A percentile compares a stretch with the other conserved stretches of the same genome.
Evolutionary conservation across 2,888 invertebrate species (phyloP).

Genomic region (Phanerotoma sp.): DNA sequence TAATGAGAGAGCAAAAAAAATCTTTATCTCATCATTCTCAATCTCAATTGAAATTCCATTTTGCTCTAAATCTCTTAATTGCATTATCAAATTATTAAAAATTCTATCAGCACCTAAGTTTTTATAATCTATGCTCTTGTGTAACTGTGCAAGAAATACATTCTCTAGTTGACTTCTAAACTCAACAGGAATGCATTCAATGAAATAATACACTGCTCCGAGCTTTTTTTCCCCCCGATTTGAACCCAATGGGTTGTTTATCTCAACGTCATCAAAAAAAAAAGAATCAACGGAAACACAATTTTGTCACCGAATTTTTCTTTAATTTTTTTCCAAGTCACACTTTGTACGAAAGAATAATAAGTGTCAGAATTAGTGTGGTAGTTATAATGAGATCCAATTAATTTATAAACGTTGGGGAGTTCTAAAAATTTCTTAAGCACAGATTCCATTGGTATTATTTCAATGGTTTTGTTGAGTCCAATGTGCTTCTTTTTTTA

Average conservation of each 20-base stretch:
- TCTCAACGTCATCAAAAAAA: conserved; percentile 34
- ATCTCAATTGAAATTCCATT: conserved; percentile 32
- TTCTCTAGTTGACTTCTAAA: conserved; percentile 29
- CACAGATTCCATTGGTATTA: too few relatives aligned
- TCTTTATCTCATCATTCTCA: conserved; percentile 13
- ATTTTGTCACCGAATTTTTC: conserved; percentile 17
- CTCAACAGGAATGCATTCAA: conserved; percentile 30
- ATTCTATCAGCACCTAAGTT: conserved; percentile 35
- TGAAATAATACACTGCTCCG: conserved; percentile 29
- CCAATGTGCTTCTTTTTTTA: too few relatives aligned
- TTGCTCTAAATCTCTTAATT: conserved; percentile 35
- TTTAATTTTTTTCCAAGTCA: conserved; percentile 28
- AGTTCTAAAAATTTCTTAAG: too few relatives aligned
- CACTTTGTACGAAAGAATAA: conserved; percentile 27
- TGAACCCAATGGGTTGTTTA: conserved; percentile 28
- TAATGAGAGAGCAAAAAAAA: conserved; percentile 32
- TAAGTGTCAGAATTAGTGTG: too few relatives aligned
- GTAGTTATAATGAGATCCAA: too few relatives aligned
- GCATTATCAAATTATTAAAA: conserved; percentile 35
- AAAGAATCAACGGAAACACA: conserved; percentile 28
- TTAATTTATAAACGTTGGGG: too few relatives aligned
- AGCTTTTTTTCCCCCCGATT: conserved; percentile 31
- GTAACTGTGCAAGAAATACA: conserved; percentile 38
- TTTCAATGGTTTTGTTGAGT: too few relatives aligned
- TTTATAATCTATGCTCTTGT: conserved; percentile 37